Conservation (phyloP, 2,797 vertebrate genomes). For the Aldrovandia affinis region DNA sequence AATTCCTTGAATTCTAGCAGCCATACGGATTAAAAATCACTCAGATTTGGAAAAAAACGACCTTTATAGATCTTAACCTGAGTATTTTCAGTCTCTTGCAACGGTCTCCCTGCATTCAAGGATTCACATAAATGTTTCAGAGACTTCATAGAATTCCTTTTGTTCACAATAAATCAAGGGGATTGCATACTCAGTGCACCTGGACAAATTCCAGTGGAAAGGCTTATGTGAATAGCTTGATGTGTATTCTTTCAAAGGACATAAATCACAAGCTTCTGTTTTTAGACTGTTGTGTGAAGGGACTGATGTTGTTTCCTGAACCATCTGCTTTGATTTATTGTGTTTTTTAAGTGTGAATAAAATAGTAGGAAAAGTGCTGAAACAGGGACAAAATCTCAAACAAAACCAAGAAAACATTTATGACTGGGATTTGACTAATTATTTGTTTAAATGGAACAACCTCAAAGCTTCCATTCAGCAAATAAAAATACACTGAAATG, state of each 20-base stretch:
- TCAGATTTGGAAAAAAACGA: slow-evolving; percentile 20
- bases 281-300: not conserved
- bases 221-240: not conserved
- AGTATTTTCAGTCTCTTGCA: slow-evolving; percentile 2
- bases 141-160: not conserved
- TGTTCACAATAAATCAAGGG: not conserved
- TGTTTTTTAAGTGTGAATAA: not conserved
- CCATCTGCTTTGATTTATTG: not conserved
- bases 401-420: not conserved
- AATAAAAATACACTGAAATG: not conserved
- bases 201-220: not conserved
- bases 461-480: not conserved
- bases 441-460: not conserved
- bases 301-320: not conserved
- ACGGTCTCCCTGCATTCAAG: not conserved
- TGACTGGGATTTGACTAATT: not conserved
- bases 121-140: not conserved
- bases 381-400: not conserved
- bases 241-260: slow-evolving; percentile 1
- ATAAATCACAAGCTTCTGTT: too few relatives aligned
- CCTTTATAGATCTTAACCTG: slow-evolving; percentile 8
- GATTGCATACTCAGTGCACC: not conserved
- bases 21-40: slow-evolving; percentile 37
- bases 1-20: slow-evolving; percentile 33
- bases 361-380: not conserved